Conservation (phyloP, 92 coral and sea anemone species). For the Desmophyllum pertusum region DNA sequence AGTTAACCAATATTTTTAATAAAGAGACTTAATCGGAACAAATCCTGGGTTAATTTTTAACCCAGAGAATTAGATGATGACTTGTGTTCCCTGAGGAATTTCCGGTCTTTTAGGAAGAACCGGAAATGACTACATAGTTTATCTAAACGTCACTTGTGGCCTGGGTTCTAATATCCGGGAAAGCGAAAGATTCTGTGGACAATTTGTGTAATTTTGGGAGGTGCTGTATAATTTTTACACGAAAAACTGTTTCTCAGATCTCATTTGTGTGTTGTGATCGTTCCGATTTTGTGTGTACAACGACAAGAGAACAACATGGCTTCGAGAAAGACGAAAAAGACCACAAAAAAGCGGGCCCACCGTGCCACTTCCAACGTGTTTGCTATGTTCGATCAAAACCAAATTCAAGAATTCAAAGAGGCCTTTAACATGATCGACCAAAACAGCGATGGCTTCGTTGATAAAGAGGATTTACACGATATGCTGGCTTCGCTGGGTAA, state of each 20-base stretch:
- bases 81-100: background rate
- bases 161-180: slow-evolving; percentile 27
- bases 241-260: background rate
- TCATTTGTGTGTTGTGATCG: background rate
- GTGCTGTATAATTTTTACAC: background rate
- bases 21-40: too few species aligned
- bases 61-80: too few species aligned
- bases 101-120: background rate
- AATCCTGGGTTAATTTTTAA: too few species aligned
- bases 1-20: too few species aligned
- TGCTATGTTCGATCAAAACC: slow-evolving; percentile 99
- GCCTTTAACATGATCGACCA: slow-evolving; percentile 99
- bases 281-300: background rate
- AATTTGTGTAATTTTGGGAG: slow-evolving; percentile 27
- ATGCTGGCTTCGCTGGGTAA: slow-evolving; percentile 99
- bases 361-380: slow-evolving; percentile 99
- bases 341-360: slow-evolving; percentile 94
- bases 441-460: slow-evolving; percentile 98
- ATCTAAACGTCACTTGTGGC: background rate
- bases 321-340: slow-evolving; percentile 88
- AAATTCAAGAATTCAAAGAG: slow-evolving; percentile 99
- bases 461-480: slow-evolving; percentile 98
- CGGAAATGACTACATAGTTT: slow-evolving; percentile 16
- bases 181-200: too few species aligned
- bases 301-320: slow-evolving; percentile 55